Percentiles rank a stretch among this genome's conserved stretches.
Evolutionary conservation across 2,113 vertebrate genomes (phyloP).

Genomic region (Lates calcarifer): DNA sequence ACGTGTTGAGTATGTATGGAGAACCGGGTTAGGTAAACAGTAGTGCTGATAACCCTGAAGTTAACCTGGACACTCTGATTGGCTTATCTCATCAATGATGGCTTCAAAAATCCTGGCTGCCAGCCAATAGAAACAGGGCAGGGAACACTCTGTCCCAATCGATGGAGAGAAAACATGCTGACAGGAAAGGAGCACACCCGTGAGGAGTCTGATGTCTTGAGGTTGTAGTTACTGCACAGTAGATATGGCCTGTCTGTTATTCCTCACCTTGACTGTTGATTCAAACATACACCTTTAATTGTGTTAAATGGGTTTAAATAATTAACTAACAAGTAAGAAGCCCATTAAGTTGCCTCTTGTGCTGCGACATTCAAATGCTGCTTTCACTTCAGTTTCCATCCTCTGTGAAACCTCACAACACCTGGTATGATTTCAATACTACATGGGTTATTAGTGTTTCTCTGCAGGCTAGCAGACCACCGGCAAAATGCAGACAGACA

Average conservation of each 20-base stretch:
- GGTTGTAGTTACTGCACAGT: constrained; percentile 12
- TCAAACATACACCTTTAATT: background rate
- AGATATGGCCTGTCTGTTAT: constrained; percentile 28
- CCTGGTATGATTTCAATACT: no score
- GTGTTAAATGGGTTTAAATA: background rate
- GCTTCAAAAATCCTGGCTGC: constrained; percentile 61
- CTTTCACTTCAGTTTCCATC: background rate
- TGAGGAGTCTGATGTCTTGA: constrained; percentile 28
- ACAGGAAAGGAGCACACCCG: constrained; percentile 33
- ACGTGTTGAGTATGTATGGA: constrained; percentile 46
- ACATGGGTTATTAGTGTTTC: no score
- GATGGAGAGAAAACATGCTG: constrained; percentile 63
- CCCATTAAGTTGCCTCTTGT: no score
- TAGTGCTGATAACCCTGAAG: constrained; percentile 62
- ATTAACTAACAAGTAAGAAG: background rate
- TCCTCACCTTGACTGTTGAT: constrained; percentile 3
- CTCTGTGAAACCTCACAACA: background rate
- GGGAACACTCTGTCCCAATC: constrained; percentile 64
- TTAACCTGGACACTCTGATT: constrained; percentile 58
- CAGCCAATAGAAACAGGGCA: constrained; percentile 72
- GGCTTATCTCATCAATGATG: constrained; percentile 64
- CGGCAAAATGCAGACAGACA: no score
- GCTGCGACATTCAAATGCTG: background rate
- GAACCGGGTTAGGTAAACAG: constrained; percentile 74
- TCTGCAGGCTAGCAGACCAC: no score